These are phyloP conservation scores for Rhynchotus rufescens DNA, from an alignment of 2,797 vertebrate genomes.

Conservation along the genomic window DNA sequence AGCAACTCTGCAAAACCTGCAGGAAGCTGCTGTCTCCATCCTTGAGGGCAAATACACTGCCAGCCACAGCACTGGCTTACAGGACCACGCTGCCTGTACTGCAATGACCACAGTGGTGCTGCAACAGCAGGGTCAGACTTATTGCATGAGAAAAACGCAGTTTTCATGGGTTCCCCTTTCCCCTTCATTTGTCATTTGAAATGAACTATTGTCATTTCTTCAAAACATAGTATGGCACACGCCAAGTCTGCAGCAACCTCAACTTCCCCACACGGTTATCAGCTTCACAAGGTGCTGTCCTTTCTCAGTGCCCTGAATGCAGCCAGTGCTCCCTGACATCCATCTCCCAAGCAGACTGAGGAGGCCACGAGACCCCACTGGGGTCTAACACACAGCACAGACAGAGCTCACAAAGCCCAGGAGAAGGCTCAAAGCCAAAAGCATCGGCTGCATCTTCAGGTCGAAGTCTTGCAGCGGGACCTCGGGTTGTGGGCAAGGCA, in stretches of 20 bases:
- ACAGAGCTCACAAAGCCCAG: rapidly evolving
- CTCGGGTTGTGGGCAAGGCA: neutral
- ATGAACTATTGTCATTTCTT: neutral
- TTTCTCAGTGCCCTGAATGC: neutral
- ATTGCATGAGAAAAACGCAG: rapidly evolving
- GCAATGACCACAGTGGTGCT: neutral
- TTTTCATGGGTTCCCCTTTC: neutral
- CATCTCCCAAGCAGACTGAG: rapidly evolving
- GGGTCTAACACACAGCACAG: neutral
- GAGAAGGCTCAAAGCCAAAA: neutral
- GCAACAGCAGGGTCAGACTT: neutral
- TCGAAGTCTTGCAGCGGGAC: neutral
- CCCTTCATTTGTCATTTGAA: neutral
- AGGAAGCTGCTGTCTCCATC: neutral
- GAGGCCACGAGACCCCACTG: neutral
- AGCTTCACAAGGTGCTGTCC: neutral
- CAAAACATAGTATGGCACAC: neutral
- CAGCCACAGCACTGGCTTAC: neutral
- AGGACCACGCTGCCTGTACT: rapidly evolving
- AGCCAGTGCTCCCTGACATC: neutral
- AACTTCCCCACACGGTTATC: rapidly evolving
- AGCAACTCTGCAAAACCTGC: neutral
- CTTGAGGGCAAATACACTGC: neutral
- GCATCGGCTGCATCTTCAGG: neutral
- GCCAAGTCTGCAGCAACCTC: neutral